Evolutionary conservation across 2,797 vertebrate species (phyloP).

Genomic region (Hydrocynus forskahlii): DNA sequence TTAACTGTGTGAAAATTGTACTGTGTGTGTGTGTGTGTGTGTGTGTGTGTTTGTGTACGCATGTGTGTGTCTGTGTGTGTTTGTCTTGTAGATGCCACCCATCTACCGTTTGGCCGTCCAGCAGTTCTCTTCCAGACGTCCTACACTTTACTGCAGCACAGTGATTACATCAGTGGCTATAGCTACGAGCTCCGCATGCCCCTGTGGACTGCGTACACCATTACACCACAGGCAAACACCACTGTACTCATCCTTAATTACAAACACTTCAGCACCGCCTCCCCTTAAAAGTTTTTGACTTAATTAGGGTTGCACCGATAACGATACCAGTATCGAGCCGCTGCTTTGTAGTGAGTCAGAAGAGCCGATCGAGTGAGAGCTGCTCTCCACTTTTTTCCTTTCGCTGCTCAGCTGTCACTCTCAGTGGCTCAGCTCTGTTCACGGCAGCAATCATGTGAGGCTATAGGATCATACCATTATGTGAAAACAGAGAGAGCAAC

Average conservation of each 20-base stretch:
- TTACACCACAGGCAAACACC: conserved; percentile 83
- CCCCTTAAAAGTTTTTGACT: not conserved
- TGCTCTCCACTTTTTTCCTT: too few relatives aligned
- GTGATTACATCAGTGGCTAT: conserved; percentile 92
- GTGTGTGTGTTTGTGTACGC: too few relatives aligned
- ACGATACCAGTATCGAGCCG: too few relatives aligned
- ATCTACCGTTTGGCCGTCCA: conserved; percentile 89
- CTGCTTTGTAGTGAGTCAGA: too few relatives aligned
- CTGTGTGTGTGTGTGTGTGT: too few relatives aligned
- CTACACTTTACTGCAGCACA: conserved; percentile 89
- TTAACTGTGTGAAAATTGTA: conserved; percentile 5
- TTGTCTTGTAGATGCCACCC: conserved; percentile 75
- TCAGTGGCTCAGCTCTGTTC: too few relatives aligned
- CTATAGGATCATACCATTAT: too few relatives aligned
- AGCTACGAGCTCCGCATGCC: conserved; percentile 88
- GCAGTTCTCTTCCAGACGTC: conserved; percentile 88
- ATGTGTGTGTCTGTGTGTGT: not conserved
- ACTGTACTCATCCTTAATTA: not conserved
- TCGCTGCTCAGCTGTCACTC: too few relatives aligned
- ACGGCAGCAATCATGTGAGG: too few relatives aligned
- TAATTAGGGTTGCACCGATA: too few relatives aligned
- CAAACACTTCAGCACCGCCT: not conserved
- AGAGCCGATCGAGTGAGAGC: too few relatives aligned
- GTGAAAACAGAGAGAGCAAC: too few relatives aligned
- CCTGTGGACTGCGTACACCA: conserved; percentile 91